These are phyloP conservation scores for Meta bourneti DNA, from an alignment of 2,888 invertebrate species.

Conservation along the genomic window DNA sequence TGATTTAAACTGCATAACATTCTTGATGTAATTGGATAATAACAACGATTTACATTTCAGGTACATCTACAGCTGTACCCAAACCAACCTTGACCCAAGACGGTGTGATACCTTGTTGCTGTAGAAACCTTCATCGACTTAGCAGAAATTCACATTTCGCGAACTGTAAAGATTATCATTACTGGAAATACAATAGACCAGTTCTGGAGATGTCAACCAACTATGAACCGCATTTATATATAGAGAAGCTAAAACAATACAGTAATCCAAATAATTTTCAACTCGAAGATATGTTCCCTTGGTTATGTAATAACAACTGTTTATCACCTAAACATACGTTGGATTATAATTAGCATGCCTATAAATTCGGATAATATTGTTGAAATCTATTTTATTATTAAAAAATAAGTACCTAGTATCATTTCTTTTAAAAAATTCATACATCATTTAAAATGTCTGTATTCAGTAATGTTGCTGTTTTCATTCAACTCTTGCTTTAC, in stretches of 20 bases:
- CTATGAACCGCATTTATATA: background rate
- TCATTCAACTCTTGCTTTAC: no score
- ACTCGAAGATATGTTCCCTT: background rate
- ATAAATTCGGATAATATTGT: background rate
- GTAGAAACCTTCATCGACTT: constrained; percentile 1
- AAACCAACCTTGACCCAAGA: background rate
- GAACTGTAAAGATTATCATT: constrained; percentile 25
- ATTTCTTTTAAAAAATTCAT: no score
- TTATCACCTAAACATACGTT: background rate
- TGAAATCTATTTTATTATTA: no score
- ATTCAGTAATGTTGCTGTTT: no score
- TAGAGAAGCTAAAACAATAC: background rate
- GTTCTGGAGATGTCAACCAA: background rate
- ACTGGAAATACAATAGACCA: constrained; percentile 28
- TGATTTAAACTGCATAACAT: no score
- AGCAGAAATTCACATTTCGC: background rate
- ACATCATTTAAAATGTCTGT: no score
- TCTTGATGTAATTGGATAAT: no score
- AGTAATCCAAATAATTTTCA: background rate
- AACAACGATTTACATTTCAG: background rate
- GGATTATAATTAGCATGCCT: background rate
- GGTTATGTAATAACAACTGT: no score
- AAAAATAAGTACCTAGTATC: no score
- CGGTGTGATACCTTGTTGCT: constrained; percentile 31
- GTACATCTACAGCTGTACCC: constrained; percentile 18